phyloP scores from a whole-genome alignment of 2,797 vertebrate genomes.

The Falco concolor region DNA sequence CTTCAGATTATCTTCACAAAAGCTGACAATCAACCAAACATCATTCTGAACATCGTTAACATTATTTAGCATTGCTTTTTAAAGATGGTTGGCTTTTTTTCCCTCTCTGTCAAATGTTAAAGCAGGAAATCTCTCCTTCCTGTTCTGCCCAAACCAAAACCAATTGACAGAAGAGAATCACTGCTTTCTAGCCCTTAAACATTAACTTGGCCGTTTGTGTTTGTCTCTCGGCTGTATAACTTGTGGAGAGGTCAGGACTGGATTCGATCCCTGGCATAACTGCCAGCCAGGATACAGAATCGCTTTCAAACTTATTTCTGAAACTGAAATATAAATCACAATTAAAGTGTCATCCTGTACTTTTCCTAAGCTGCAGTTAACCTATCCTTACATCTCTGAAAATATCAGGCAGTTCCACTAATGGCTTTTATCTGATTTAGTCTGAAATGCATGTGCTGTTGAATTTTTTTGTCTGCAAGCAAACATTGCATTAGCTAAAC shows the following conservation, averaged over 20 bases:
- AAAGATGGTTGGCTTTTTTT: not conserved
- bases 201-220: not conserved
- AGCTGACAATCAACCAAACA: not conserved
- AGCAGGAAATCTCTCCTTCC: not conserved
- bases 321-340: not conserved
- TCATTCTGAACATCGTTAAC: not conserved
- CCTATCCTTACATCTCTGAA: not conserved
- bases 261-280: not conserved
- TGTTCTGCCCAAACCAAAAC: not conserved
- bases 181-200: not conserved
- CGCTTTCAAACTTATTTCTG: not conserved
- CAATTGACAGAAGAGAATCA: not conserved
- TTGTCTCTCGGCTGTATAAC: not conserved
- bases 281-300: not conserved
- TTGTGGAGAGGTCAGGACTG: not conserved
- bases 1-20: not conserved
- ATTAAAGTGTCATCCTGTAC: not conserved
- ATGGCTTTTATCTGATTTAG: not conserved
- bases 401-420: not conserved
- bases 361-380: not conserved
- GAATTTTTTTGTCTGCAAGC: not conserved
- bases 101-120: not conserved
- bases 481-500: not conserved
- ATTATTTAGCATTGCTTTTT: not conserved
- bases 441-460: accelerated